Conservation (phyloP, 2,888 invertebrate species). For the Nomada goodeniana region DNA sequence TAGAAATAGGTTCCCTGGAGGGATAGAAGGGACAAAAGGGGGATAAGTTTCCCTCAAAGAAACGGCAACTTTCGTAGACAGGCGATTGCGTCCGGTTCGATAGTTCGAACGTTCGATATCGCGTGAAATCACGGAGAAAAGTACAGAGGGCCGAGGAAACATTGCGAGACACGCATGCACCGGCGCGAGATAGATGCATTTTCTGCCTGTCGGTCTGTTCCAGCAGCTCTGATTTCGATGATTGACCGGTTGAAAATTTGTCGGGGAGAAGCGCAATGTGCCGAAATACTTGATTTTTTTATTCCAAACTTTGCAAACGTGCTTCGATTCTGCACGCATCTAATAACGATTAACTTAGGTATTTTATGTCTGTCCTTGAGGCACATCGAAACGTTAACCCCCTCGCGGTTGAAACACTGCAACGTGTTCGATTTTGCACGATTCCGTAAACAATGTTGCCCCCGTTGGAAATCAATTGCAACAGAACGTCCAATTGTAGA, state of each 20-base stretch:
- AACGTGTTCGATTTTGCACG: neutral
- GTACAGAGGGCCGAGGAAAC: neutral
- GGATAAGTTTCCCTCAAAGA: neutral
- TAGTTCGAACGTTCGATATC: conserved; percentile 8
- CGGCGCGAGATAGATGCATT: conserved; percentile 22
- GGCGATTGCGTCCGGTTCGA: neutral
- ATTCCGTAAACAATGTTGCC: too few species aligned
- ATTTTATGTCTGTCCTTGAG: conserved; percentile 45
- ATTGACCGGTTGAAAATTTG: conserved; percentile 16
- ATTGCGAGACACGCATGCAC: neutral
- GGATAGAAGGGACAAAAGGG: neutral
- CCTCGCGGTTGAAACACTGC: conserved; percentile 3
- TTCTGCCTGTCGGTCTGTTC: neutral
- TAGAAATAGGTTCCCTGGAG: conserved; percentile 20
- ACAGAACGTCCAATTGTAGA: too few species aligned
- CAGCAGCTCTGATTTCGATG: conserved; percentile 3
- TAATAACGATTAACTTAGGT: conserved; percentile 48
- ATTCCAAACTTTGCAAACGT: neutral
- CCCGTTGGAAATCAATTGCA: too few species aligned
- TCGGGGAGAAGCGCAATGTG: neutral
- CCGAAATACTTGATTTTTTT: neutral
- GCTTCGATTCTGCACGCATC: conserved; percentile 29
- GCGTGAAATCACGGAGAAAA: conserved; percentile 3
- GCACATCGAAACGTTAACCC: conserved; percentile 53
- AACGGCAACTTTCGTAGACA: conserved; percentile 15